These are phyloP conservation scores for Trichechus manatus DNA, from an alignment of 2,113 vertebrate species.

Conservation along the genomic window DNA sequence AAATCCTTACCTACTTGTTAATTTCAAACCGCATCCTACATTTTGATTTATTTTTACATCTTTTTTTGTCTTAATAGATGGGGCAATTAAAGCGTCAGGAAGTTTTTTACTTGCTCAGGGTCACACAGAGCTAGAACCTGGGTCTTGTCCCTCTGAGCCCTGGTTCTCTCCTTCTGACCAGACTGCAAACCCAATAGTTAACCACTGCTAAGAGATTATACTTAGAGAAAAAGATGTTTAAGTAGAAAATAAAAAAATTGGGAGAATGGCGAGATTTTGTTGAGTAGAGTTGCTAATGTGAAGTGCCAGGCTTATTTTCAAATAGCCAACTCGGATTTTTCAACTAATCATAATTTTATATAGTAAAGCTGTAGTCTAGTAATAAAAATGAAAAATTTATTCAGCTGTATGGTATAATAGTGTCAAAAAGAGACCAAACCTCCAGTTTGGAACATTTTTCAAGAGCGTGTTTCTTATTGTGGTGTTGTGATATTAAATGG, in stretches of 20 bases:
- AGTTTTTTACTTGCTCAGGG: not conserved
- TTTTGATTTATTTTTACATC: constrained; percentile 7
- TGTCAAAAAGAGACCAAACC: not conserved
- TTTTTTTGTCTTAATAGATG: not conserved
- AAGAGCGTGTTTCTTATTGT: not conserved
- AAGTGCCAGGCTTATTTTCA: not conserved
- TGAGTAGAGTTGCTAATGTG: not conserved
- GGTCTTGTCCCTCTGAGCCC: not conserved
- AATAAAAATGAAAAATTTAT: not conserved
- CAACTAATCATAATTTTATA: not conserved
- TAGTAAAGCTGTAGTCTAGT: not conserved
- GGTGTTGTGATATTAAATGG: not conserved
- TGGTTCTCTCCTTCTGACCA: not conserved
- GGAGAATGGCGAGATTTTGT: not conserved
- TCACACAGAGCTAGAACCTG: not conserved
- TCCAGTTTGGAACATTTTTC: not conserved
- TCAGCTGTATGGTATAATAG: not conserved
- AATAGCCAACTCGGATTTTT: not conserved
- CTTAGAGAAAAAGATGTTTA: not conserved
- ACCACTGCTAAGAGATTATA: not conserved
- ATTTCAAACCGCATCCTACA: not conserved
- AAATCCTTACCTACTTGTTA: not conserved
- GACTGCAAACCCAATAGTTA: not conserved
- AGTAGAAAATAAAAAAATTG: not conserved
- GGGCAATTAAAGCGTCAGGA: not conserved